Base-by-base conservation (phyloP, 2,113 vertebrate genomes). In the Grammomys surdaster region DNA sequence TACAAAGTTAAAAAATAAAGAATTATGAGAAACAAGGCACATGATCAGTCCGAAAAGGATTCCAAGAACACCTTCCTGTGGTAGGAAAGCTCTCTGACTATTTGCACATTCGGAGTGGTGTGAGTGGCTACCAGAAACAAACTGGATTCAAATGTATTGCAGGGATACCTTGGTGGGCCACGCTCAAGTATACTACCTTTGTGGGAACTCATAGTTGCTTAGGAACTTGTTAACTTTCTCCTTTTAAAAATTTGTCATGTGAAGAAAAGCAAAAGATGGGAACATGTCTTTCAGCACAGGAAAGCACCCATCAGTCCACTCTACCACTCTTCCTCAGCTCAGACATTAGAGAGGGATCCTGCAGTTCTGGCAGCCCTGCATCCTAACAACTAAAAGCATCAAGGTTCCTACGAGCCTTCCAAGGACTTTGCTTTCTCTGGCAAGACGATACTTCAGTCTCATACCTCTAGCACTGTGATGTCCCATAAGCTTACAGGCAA, bases 1-100 rank as follows among this genome's bases (percentile, higher is more conserved):
- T 73, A 77, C 14, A 92, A 89, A 90, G 58, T 93, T 20, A 40
- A 75, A 93, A 73, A 87, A 51, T 67, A 11, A 89, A 94, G 76
- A 72, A 69, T 9, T 88, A 67, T 75, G 26, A 24, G 28, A 65
- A 88, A 11, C 19, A 90, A 88, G 19, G 13, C 17, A 63, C n/a
- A 28, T 87, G 11, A 60, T 12, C 31, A 12, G n/a, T 40, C 26
- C 13, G 43, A 31, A 85, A 81, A 82, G 51, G 10, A 90, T 26
- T 85, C 56, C 40, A 84, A 92, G 54, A 80, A 80, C 40, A 31
- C 20, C 67, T 96, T 72, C 19, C n/a, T 46, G 6, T 43, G 17
- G n/a, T 13, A 88, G 46, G 58, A 60, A 46, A 75, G 72, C 36
- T 31, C 17, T 24, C 58, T 70, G 48, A 19, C 36, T 63, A 11